Conservation (phyloP, 2,888 invertebrate genomes). For the Drosophila atripex region DNA sequence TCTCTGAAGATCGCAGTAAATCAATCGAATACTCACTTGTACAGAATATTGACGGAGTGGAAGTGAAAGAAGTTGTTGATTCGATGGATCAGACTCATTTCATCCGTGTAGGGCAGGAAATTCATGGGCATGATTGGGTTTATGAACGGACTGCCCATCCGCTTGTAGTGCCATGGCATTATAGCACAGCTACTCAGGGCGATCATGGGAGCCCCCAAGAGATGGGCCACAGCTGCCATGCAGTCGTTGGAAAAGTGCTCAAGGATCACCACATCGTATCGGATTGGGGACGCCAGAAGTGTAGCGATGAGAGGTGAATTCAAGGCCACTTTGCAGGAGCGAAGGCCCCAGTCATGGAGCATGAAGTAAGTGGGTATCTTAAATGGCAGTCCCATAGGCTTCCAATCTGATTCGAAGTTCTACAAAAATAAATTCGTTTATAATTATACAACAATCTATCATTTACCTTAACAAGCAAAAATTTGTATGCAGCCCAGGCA, state of each 20-base stretch:
- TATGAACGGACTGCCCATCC: slow-evolving; percentile 85
- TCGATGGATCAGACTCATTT: slow-evolving; percentile 83
- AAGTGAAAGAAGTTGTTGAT: slow-evolving; percentile 83
- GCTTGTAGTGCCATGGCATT: slow-evolving; percentile 86
- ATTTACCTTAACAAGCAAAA: too few species aligned
- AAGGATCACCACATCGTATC: slow-evolving; percentile 87
- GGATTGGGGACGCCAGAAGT: slow-evolving; percentile 62
- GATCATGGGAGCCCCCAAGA: slow-evolving; percentile 86
- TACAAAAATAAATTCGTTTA: slow-evolving; percentile 6
- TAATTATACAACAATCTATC: too few species aligned
- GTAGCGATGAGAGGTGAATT: slow-evolving; percentile 69
- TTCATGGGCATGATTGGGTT: slow-evolving; percentile 85
- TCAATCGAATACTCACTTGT: slow-evolving; percentile 45
- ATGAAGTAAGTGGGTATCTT: slow-evolving; percentile 77
- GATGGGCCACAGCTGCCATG: slow-evolving; percentile 87
- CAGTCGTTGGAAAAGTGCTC: slow-evolving; percentile 90
- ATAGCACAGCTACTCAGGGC: slow-evolving; percentile 85
- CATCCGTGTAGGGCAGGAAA: slow-evolving; percentile 84
- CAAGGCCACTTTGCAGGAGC: slow-evolving; percentile 68
- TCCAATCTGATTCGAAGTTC: slow-evolving; percentile 47
- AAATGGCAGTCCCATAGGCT: slow-evolving; percentile 53
- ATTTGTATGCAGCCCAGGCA: too few species aligned
- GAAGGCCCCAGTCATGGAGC: slow-evolving; percentile 74
- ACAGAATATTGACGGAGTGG: slow-evolving; percentile 60
- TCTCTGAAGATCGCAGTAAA: background rate